Conservation (phyloP, 92 coral and sea anemone species). For the Bergia puertoricense region DNA sequence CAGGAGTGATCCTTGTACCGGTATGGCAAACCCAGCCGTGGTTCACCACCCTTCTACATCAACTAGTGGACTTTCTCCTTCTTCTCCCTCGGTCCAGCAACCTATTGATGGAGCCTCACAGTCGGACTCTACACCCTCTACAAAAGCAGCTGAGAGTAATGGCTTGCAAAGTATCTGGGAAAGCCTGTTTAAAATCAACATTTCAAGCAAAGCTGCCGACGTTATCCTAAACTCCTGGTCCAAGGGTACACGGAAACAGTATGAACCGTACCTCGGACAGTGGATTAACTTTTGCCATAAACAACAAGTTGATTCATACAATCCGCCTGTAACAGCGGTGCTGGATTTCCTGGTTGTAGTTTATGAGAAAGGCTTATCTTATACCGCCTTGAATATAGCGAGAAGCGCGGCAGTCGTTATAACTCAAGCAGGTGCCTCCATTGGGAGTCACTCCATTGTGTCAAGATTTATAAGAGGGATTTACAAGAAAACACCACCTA, state of each 20-base stretch:
- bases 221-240: constrained; percentile 42
- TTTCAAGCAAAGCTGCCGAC: too few relatives aligned
- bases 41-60: constrained; percentile 43
- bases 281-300: not conserved
- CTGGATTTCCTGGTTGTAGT: too few relatives aligned
- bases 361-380: too few relatives aligned
- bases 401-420: not conserved
- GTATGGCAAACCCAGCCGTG: constrained; percentile 56
- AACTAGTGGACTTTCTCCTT: not conserved
- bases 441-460: constrained; percentile 50
- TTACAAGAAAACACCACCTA: constrained; percentile 51
- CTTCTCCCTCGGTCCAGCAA: not conserved
- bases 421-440: not conserved
- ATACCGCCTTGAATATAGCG: too few relatives aligned
- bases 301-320: not conserved
- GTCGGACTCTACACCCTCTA: constrained; percentile 11
- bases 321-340: not conserved
- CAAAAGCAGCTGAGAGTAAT: too few relatives aligned
- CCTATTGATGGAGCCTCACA: constrained; percentile 9
- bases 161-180: too few relatives aligned
- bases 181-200: too few relatives aligned
- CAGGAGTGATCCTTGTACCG: constrained; percentile 49
- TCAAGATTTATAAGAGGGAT: constrained; percentile 66
- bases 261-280: constrained; percentile 35
- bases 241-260: constrained; percentile 49